Percentiles rank a stretch among this genome's conserved stretches.
Conservation (phyloP, 2,888 invertebrate species). For the Polyommatus iphigenia region DNA sequence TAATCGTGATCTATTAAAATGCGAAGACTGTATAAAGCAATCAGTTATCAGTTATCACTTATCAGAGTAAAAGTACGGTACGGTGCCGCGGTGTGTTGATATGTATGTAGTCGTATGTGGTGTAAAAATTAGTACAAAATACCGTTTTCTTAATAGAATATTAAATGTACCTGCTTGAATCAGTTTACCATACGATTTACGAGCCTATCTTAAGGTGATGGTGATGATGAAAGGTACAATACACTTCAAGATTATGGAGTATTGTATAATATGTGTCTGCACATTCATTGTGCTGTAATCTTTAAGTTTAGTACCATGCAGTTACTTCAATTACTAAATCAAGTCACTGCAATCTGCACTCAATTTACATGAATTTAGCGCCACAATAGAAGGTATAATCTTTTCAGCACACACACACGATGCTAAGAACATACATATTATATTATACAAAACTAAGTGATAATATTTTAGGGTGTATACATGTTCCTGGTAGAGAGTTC, state of each 20-base stretch:
- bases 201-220: background rate
- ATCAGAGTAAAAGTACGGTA: background rate
- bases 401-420: background rate
- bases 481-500: no score
- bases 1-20: slow-evolving; percentile 3
- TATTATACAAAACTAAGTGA: no score
- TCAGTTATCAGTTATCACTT: no score
- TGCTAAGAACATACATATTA: no score
- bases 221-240: background rate
- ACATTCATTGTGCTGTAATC: background rate
- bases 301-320: background rate
- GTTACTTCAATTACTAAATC: background rate
- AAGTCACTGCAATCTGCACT: slow-evolving; percentile 1
- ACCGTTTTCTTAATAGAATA: no score
- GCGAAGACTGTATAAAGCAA: background rate
- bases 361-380: background rate
- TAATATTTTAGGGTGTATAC: no score
- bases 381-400: background rate
- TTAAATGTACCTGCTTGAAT: no score
- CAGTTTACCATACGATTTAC: background rate
- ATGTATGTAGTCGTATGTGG: no score
- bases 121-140: no score
- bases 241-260: background rate
- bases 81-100: no score
- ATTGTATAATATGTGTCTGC: background rate